Evolutionary conservation across 92 coral and sea anemone species (phyloP).

Genomic region (Siderastrea siderea): DNA sequence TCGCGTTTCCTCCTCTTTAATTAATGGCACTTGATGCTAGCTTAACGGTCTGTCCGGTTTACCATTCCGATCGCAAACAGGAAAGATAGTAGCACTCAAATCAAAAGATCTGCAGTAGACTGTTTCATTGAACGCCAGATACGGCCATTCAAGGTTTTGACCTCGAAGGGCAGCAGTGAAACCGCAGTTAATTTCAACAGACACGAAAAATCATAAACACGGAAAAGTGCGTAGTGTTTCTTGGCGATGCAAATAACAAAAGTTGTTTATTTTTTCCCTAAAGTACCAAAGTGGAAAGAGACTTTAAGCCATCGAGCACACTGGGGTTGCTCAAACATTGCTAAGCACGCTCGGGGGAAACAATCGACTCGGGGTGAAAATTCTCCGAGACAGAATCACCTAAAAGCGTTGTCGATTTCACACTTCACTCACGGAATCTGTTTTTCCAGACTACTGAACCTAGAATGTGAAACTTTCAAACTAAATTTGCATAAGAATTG

Average conservation of each 20-base stretch:
- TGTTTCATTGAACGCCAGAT: conserved; percentile 2
- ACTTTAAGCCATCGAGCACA: conserved; percentile 3
- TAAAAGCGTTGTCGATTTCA: conserved; percentile 18
- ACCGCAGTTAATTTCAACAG: conserved; percentile 36
- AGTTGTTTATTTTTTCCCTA: conserved; percentile 55
- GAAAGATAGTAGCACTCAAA: neutral
- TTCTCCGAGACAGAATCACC: neutral
- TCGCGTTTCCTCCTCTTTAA: conserved; percentile 25
- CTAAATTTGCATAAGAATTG: conserved; percentile 78
- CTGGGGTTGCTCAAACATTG: neutral
- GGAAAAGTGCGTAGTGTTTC: conserved; percentile 16
- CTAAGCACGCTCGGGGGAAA: neutral
- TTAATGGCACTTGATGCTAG: conserved; percentile 34
- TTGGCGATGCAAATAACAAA: conserved; percentile 39
- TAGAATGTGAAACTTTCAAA: conserved; percentile 12
- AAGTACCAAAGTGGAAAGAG: conserved; percentile 22
- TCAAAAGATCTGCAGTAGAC: neutral
- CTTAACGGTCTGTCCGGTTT: conserved; percentile 39
- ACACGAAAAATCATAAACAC: conserved; percentile 35
- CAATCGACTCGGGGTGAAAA: conserved; percentile 13
- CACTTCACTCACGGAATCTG: conserved; percentile 38
- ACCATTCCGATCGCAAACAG: conserved; percentile 22
- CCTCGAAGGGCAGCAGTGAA: conserved; percentile 13
- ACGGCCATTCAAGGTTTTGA: neutral
- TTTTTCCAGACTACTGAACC: conserved; percentile 3